A percentile compares a stretch with the other conserved stretches of the same genome.
Evolutionary conservation across 2,113 vertebrate genomes (phyloP).

Genomic region (Megaleporinus macrocephalus): DNA sequence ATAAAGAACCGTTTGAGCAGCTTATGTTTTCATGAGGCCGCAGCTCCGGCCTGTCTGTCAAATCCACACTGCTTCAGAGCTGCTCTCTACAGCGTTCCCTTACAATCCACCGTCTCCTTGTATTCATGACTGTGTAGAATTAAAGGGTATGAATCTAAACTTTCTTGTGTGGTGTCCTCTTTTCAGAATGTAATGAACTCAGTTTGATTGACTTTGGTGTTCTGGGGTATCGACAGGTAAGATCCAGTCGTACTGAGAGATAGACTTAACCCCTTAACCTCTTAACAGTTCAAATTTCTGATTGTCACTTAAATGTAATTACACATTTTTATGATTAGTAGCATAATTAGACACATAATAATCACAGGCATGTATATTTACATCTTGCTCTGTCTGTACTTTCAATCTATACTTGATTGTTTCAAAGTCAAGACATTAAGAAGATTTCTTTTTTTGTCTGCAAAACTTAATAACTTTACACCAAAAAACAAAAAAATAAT

Average conservation of each 20-base stretch:
- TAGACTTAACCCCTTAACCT: too few species aligned
- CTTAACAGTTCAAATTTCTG: too few species aligned
- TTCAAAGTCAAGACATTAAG: too few species aligned
- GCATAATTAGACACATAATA: neutral
- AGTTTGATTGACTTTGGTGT: neutral
- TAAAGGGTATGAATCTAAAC: conserved; percentile 1
- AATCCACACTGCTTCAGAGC: conserved; percentile 24
- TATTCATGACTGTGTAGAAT: conserved; percentile 13
- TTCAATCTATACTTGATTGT: too few species aligned
- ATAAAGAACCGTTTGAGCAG: conserved; percentile 58
- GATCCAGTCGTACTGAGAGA: neutral
- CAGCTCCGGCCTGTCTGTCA: conserved; percentile 56
- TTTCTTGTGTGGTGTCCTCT: neutral
- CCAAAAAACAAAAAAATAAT: too few species aligned
- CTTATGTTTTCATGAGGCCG: conserved; percentile 56
- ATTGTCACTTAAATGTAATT: too few species aligned
- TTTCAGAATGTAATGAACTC: neutral
- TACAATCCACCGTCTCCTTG: neutral
- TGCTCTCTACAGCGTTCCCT: neutral
- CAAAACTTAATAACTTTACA: too few species aligned
- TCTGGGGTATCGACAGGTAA: neutral
- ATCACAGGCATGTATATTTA: neutral
- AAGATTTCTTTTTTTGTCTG: too few species aligned
- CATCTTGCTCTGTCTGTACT: neutral
- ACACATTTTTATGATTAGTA: too few species aligned